Percentiles rank a stretch among this genome's conserved stretches.
Conservation (phyloP, 1,140 invertebrate species). For the Ostrea edulis region DNA sequence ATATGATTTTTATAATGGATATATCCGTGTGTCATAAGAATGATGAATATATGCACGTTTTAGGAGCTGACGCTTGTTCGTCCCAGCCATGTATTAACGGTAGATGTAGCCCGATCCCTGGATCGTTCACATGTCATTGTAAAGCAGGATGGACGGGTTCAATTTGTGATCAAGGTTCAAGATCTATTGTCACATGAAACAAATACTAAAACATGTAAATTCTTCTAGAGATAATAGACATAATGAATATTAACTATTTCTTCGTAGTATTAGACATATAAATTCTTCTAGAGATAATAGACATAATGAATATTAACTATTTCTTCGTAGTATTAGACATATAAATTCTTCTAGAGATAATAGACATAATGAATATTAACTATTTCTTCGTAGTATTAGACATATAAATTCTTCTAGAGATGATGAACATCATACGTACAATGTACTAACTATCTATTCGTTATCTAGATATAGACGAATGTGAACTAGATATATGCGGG, state of each 20-base stretch:
- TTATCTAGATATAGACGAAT: conserved; percentile 27
- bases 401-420: too few species aligned
- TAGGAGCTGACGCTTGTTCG: background rate
- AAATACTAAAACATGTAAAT: background rate
- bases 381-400: too few species aligned
- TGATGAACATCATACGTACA: too few species aligned
- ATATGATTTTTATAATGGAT: too few species aligned
- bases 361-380: background rate
- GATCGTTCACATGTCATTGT: background rate
- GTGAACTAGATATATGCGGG: conserved; percentile 84
- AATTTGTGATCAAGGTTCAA: background rate
- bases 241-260: too few species aligned
- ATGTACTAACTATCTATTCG: background rate
- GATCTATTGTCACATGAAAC: background rate
- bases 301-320: too few species aligned
- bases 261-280: too few species aligned
- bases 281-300: too few species aligned
- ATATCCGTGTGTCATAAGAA: background rate
- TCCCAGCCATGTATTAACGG: background rate
- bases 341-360: too few species aligned
- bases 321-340: too few species aligned
- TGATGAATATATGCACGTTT: background rate
- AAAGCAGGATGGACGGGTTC: background rate
- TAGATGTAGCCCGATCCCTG: background rate
- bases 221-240: too few species aligned